Base-by-base conservation (phyloP, 1,140 invertebrate species). In the Oscheius sp. region DNA sequence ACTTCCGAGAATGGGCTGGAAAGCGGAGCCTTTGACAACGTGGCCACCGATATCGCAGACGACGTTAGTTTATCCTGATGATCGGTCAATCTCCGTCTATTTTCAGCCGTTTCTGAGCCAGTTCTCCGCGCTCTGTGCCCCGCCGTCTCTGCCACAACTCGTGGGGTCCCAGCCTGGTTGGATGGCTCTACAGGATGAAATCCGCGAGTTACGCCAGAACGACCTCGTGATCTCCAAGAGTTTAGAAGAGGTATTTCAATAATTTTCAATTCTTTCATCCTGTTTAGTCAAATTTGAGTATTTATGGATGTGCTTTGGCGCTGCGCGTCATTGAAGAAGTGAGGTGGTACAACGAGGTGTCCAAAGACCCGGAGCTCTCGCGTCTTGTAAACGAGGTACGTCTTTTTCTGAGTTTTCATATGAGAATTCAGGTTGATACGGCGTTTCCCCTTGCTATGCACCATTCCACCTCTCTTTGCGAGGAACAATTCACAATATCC, bases 361-460 rank as follows among this genome's bases (percentile, higher is more conserved):
- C 61, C 15, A 34, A 63, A 32, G 61, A 63, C 31, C 61, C 61
- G 32, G 61, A 63, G 35, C 36, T 63, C 32, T 63, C 61, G 10
- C 10, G 61, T 15, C 31, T 63, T 10, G 26, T 63, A 18, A 10
- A 63, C 26, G 26, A 38, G n/a, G 61, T 63, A 36, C 15, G 18
- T 23, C 29, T 59, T 23, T 59, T 15, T 23, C 55, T 59, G 23
- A 15, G 23, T 28, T 28, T 59, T 59, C 15, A 59, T 20, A 15
- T 15, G 55, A 15, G 13, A 10, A 32, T 63, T 63, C 61, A 63
- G 61, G 10, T 63, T 10, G 36, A 63, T 63, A 13, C 32, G 15
- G 26, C 10, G 10, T 63, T 63, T 63, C 61, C 61, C 32, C 31
- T 63, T 13, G 61, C 61, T n/a, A 63, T 63, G 61, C n/a, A 32